Evolutionary conservation across 2,113 vertebrate species (phyloP).

Genomic region (Delphinus delphis): DNA sequence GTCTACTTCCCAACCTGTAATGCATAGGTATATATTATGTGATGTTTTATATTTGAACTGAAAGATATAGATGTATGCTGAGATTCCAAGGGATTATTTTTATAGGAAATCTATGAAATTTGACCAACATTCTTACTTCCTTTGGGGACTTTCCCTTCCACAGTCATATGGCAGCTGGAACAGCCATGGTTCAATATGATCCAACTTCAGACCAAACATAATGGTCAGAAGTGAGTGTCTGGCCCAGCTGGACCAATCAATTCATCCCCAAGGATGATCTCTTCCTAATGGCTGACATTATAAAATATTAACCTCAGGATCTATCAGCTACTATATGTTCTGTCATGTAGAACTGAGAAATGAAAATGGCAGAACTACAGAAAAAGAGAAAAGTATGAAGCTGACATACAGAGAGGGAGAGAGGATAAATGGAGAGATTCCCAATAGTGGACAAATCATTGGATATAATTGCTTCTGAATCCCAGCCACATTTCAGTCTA

Average conservation of each 20-base stretch:
- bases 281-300: not conserved
- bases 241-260: not conserved
- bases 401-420: not conserved
- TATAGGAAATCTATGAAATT: not conserved
- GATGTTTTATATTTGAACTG: not conserved
- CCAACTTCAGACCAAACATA: not conserved
- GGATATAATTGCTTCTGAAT: not conserved
- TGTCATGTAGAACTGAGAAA: not conserved
- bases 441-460: not conserved
- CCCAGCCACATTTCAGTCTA: not conserved
- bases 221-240: not conserved
- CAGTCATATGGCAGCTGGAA: not conserved
- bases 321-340: not conserved
- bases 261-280: not conserved
- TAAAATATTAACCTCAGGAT: not conserved
- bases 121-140: not conserved
- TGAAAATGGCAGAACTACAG: not conserved
- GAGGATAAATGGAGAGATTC: not conserved
- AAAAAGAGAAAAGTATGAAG: not conserved
- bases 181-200: not conserved
- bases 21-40: not conserved
- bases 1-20: not conserved
- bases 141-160: not conserved
- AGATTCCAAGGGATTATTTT: not conserved
- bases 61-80: not conserved